Evolutionary conservation across 2,797 vertebrate genomes (phyloP), one percentile per base, ranked within the genome.

Genomic region (Lemur catta): DNA sequence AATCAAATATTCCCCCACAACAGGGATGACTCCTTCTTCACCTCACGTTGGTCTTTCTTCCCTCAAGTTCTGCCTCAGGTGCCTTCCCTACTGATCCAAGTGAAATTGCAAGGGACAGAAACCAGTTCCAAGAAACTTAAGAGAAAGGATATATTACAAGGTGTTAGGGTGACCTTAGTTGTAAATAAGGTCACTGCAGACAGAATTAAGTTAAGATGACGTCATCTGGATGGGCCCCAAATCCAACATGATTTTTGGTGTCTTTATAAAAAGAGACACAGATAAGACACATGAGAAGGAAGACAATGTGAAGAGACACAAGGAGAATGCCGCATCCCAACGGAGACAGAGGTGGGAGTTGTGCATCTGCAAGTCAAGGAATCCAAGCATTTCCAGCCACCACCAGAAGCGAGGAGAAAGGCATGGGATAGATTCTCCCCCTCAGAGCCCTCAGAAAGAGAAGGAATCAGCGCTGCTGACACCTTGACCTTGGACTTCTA

Each of bases 271-370:
- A 22, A 84, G 24, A 74, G 38, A 84, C 35, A 50, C 3, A 63
- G 26, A 28, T 33, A 26, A 52, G n/a, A 91, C 30, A 63, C 8
- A 8, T 1, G 30, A 30, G 75, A 33, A 0, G 63, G 12, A 65
- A 67, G 24, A 20, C 2, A 0, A 61, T 4, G 11, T 13, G n/a
- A 81, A 76, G 30, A 30, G 26, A n/a, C 20, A 33, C 0, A 0
- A 24, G 48, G 26, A 87, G 28, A 28, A 28, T 26, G 28, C 2
- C 41, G 0, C 0, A 0, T 65, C 4, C 67, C 24, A 7, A 33
- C 24, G 10, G 55, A 84, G 28, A 38, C 22, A 26, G 38, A 15
- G 20, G 12, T 0, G 22, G 33, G 43, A 24, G 3, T 9, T n/a
- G 14, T 0, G 7, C 5, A 50, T 38, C 65, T 35, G 9, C 52